Evolutionary conservation across 1,140 invertebrate genomes (phyloP).

Genomic region (Drosophila asahinai): DNA sequence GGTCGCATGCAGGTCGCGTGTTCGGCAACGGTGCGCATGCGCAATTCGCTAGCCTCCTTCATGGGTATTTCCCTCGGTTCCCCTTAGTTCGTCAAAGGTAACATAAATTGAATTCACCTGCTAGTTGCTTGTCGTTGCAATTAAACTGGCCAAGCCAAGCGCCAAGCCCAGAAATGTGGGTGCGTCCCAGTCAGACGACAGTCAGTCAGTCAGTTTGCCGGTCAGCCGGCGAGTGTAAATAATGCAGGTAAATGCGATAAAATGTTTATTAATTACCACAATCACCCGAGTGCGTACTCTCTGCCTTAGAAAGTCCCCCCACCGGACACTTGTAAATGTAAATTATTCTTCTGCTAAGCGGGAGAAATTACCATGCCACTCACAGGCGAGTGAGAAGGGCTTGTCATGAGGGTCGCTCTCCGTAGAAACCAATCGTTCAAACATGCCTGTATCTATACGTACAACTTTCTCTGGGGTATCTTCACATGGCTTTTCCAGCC

Average conservation of each 20-base stretch:
- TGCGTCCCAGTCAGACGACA: background rate
- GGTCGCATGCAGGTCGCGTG: slow-evolving; percentile 58
- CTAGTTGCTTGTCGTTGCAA: slow-evolving; percentile 42
- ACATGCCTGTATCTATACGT: slow-evolving; percentile 17
- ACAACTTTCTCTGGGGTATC: slow-evolving; percentile 29
- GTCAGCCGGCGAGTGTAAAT: slow-evolving; percentile 41
- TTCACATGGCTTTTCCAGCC: slow-evolving; percentile 34
- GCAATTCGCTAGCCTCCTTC: slow-evolving; percentile 16
- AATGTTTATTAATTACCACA: slow-evolving; percentile 68
- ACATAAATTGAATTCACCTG: slow-evolving; percentile 57
- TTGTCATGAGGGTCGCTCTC: slow-evolving; percentile 50
- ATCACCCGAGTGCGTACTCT: slow-evolving; percentile 37
- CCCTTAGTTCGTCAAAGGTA: background rate
- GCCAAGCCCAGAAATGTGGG: slow-evolving; percentile 38
- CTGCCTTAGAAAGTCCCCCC: slow-evolving; percentile 63
- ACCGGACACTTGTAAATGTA: slow-evolving; percentile 31
- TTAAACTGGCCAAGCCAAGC: slow-evolving; percentile 56
- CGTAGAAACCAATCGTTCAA: slow-evolving; percentile 31
- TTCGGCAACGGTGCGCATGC: slow-evolving; percentile 53
- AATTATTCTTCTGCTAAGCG: slow-evolving; percentile 34
- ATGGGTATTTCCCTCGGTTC: slow-evolving; percentile 1
- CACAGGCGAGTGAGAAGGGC: slow-evolving; percentile 64
- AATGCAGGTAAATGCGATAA: slow-evolving; percentile 57
- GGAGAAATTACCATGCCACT: slow-evolving; percentile 70
- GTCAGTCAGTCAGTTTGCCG: background rate